Conservation (phyloP, 2,797 vertebrate species). For the Coranthus polyacanthus region DNA sequence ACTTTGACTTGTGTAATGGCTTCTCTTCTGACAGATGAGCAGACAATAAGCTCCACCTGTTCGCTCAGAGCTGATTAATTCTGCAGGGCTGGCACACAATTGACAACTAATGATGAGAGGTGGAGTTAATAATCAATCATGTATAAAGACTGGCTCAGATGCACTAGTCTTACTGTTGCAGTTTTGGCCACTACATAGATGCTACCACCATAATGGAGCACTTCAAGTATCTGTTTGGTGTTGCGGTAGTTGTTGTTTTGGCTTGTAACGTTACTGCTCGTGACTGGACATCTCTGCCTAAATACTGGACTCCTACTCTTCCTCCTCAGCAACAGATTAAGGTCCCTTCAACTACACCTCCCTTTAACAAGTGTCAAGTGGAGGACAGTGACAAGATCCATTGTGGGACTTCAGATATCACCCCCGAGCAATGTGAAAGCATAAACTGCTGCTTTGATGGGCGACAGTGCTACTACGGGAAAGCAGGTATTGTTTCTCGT, state of each 20-base stretch:
- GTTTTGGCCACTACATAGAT: constrained; percentile 27
- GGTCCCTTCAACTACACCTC: constrained; percentile 14
- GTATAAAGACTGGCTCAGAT: constrained; percentile 55
- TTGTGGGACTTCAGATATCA: constrained; percentile 73
- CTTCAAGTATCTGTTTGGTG: constrained; percentile 47
- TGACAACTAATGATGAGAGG: constrained; percentile 69
- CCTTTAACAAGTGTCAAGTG: constrained; percentile 72
- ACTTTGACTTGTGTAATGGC: constrained; percentile 39
- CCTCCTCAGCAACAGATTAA: constrained; percentile 16
- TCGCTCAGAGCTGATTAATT: constrained; percentile 68
- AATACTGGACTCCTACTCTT: constrained; percentile 32
- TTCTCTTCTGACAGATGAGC: constrained; percentile 61
- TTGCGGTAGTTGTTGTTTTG: constrained; percentile 34
- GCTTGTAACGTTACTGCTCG: constrained; percentile 41
- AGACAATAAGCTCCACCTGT: constrained; percentile 73
- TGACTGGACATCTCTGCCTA: not conserved
- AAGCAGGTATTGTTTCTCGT: constrained; percentile 66
- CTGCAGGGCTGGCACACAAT: constrained; percentile 67
- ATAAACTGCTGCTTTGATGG: constrained; percentile 82
- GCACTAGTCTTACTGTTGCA: not conserved
- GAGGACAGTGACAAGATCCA: constrained; percentile 63
- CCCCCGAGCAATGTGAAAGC: constrained; percentile 66
- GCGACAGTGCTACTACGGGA: constrained; percentile 79
- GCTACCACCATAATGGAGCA: constrained; percentile 57
- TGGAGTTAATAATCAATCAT: constrained; percentile 42